A percentile compares a stretch with the other conserved stretches of the same genome.
Conservation (phyloP, 2,888 invertebrate genomes). For the Drosophila longiperda region DNA sequence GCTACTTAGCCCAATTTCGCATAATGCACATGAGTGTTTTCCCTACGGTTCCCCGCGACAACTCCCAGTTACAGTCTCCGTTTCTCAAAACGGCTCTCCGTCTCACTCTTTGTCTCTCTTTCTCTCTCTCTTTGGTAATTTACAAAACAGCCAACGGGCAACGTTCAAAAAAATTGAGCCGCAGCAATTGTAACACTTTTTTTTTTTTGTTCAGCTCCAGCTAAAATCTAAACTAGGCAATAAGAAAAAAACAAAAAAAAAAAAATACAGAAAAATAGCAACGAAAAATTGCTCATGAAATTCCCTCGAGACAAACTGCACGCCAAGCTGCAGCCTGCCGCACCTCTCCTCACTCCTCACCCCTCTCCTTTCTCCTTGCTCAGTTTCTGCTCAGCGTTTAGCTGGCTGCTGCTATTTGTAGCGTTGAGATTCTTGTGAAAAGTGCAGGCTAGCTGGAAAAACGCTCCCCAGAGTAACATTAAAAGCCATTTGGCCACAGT, state of each 20-base stretch:
- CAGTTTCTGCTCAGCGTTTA: constrained; percentile 1
- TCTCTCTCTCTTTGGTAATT: constrained; percentile 26
- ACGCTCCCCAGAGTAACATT: constrained; percentile 76
- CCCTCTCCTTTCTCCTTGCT: neutral
- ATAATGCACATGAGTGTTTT: constrained; percentile 72
- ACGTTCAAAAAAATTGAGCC: constrained; percentile 65
- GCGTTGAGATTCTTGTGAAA: constrained; percentile 39
- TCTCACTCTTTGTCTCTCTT: neutral
- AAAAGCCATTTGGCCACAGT: constrained; percentile 48
- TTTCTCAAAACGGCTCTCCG: constrained; percentile 1
- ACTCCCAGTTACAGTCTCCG: constrained; percentile 4
- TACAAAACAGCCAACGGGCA: constrained; percentile 50
- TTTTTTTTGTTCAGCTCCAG: constrained; percentile 11
- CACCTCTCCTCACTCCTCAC: neutral
- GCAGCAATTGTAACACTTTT: constrained; percentile 72
- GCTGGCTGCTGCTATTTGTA: constrained; percentile 18
- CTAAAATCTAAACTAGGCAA: constrained; percentile 54
- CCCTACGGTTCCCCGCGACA: constrained; percentile 9
- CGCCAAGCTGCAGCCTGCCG: constrained; percentile 38
- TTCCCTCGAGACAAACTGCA: constrained; percentile 69
- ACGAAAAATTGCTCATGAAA: constrained; percentile 55
- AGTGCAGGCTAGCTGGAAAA: constrained; percentile 53
- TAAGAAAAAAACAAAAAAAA: constrained; percentile 5
- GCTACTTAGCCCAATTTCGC: constrained; percentile 78
- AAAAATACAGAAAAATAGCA: neutral